Conservation (phyloP, 2,113 vertebrate genomes). For the Pelecanoides urinatrix region DNA sequence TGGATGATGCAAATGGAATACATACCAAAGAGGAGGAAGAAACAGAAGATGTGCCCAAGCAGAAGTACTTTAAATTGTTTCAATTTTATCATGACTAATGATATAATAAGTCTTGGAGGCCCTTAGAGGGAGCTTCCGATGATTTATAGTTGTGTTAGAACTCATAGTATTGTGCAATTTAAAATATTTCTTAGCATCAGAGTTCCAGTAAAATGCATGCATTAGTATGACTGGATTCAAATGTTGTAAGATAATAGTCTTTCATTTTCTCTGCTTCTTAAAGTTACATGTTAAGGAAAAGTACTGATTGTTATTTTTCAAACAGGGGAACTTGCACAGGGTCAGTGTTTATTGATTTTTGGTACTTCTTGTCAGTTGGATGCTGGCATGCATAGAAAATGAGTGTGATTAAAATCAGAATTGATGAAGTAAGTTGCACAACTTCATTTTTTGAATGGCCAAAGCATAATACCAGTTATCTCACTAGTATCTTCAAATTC, state of each 20-base stretch:
- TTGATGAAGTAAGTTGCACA: neutral
- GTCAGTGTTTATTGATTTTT: neutral
- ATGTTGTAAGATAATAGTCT: neutral
- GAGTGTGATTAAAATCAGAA: neutral
- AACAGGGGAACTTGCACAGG: neutral
- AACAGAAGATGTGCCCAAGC: conserved; percentile 65
- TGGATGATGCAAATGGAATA: conserved; percentile 42
- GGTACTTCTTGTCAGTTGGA: neutral
- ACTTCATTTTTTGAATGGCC: neutral
- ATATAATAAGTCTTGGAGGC: neutral
- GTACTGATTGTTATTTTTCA: neutral
- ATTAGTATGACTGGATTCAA: neutral
- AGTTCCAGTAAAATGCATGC: neutral
- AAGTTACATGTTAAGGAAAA: neutral
- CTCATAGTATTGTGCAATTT: neutral
- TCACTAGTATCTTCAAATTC: neutral
- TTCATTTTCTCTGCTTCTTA: neutral
- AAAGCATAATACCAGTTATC: neutral
- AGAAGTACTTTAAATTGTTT: conserved; percentile 76
- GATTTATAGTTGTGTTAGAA: neutral
- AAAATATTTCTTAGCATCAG: neutral
- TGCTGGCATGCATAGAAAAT: neutral
- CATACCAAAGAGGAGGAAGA: conserved; percentile 70
- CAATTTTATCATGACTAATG: neutral
- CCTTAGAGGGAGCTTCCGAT: neutral